Base-by-base conservation (phyloP, 30 jellyfish, hydroid and myxozoan genomes). In the Clytia hemisphaerica region DNA sequence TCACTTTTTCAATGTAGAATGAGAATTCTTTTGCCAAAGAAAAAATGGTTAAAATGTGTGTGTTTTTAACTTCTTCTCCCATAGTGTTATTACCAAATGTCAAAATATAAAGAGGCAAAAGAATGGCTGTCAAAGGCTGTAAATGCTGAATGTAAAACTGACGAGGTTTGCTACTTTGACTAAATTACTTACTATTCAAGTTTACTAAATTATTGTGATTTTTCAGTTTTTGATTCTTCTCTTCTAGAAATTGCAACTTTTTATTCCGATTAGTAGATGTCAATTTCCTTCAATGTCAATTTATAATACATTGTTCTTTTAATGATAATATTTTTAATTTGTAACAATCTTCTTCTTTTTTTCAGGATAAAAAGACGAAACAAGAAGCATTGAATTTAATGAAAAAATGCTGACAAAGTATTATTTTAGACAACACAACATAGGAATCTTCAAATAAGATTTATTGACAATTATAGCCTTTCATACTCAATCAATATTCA, bases 41-140 rank as follows among this genome's bases (percentile, higher is more conserved):
- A n/a, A n/a, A n/a, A n/a, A n/a, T n/a, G n/a, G n/a, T n/a, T n/a
- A n/a, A n/a, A n/a, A n/a, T n/a, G n/a, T n/a, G n/a, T n/a, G n/a
- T n/a, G n/a, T n/a, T n/a, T n/a, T n/a, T n/a, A n/a, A n/a, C n/a
- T 21, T 21, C 24, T 51, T 22, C 30, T 51, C 66, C 55, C 67
- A 10, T 49, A 85, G 95, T 85, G 95, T 63, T 77, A 61, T 65
- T 76, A 76, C 61, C 93, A 85, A 59, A 85, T 58, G 61, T 35
- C 76, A 24, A 80, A 78, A 19, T 85, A 77, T 49, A 31, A 24
- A 18, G 64, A 54, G 7, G 85, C 95, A 24, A 85, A 72, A 55
- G 79, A 64, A 31, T 85, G 95, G 95, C 64, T 85, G 24, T 25
- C 46, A 50, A 77, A 51, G 48, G 95, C 90, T 1, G 58, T 30